phyloP scores from a whole-genome alignment of 2,113 vertebrate species.

The Thamnophis sirtalis region DNA sequence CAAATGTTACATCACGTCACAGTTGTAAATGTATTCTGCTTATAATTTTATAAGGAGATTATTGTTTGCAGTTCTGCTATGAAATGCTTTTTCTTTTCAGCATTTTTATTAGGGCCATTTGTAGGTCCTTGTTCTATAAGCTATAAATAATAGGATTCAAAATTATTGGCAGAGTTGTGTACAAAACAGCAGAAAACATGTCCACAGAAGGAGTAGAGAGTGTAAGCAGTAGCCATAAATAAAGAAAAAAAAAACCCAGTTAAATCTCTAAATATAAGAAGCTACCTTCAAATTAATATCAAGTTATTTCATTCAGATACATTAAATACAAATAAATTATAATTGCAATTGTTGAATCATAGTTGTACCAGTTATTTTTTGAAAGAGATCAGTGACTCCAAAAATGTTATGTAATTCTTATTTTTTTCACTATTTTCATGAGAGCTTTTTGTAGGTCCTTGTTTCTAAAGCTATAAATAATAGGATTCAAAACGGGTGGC shows the following conservation, averaged over 20 bases:
- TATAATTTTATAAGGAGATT: neutral
- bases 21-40: neutral
- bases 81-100: neutral
- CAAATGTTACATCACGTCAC: neutral
- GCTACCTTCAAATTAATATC: too few relatives aligned
- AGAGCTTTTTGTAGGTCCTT: neutral
- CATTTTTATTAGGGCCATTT: neutral
- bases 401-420: neutral
- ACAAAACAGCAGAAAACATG: neutral
- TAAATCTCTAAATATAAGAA: neutral
- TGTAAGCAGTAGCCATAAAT: neutral
- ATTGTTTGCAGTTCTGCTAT: neutral
- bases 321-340: too few relatives aligned
- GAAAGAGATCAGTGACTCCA: too few relatives aligned
- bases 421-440: neutral
- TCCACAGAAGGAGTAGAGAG: neutral
- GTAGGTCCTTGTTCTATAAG: neutral
- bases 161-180: neutral
- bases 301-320: too few relatives aligned
- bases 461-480: constrained; percentile 7
- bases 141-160: constrained; percentile 5
- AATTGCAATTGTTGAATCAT: too few relatives aligned
- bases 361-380: too few relatives aligned
- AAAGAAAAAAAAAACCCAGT: neutral
- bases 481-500: neutral